These are phyloP conservation scores for Anhinga anhinga DNA, from an alignment of 2,113 vertebrate genomes.

Conservation along the genomic window DNA sequence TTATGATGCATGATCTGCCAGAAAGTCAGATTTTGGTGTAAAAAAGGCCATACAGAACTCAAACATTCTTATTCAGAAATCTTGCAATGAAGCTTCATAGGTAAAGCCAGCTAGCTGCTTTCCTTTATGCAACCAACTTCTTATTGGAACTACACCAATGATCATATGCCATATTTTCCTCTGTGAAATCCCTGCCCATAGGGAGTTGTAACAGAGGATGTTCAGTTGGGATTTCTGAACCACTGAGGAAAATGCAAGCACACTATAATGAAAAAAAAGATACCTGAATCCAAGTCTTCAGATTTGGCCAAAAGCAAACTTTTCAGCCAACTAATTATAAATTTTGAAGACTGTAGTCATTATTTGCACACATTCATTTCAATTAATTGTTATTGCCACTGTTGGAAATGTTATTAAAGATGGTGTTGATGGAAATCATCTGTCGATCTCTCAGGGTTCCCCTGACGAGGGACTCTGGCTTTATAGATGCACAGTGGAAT, in stretches of 20 bases:
- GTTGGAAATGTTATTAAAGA: not conserved
- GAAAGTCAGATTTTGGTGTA: not conserved
- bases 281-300: not conserved
- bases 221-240: not conserved
- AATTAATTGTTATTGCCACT: not conserved
- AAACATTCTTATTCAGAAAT: not conserved
- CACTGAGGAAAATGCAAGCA: not conserved
- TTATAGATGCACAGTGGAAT: not conserved
- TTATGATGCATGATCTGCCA: constrained; percentile 12
- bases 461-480: not conserved
- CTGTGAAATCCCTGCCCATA: not conserved
- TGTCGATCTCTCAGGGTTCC: not conserved
- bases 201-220: not conserved
- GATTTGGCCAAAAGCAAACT: not conserved
- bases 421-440: not conserved
- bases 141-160: not conserved
- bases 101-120: not conserved
- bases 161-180: not conserved
- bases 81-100: not conserved
- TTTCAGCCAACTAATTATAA: not conserved
- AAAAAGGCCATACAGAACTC: not conserved
- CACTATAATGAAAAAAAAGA: not conserved
- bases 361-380: not conserved
- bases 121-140: not conserved
- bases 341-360: not conserved